Evolutionary conservation across 2,113 vertebrate genomes (phyloP), one percentile per base, ranked within the genome.

Genomic region (Stegostoma tigrinum): DNA sequence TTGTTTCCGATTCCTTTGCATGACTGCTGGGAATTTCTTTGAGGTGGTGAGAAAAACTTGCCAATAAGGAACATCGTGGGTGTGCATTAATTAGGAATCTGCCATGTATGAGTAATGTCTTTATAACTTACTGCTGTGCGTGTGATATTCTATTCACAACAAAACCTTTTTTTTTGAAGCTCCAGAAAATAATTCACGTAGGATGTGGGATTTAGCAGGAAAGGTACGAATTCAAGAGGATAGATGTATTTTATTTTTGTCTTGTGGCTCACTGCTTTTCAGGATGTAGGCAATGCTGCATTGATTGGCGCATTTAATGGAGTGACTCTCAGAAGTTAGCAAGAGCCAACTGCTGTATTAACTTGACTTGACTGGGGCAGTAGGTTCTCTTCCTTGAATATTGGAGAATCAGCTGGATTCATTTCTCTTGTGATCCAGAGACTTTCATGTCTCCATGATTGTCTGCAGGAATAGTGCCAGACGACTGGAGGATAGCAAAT

Each of bases 151-250:
- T 93, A 66, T 93, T 93, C 61, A 38, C 89, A 93, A 64, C 61
- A 66, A 64, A 93, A 67, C 34, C 61, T 66, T 67, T 64, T 38
- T 55, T 93, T 48, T 61, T 93, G 61, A 93, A 61, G 30, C 89
- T 38, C 34, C 30, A 34, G 89, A 93, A 93, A 93, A 66, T 66
- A 66, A 93, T 66, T 93, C n/a, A 93, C 55, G 89, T 93, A 93
- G 89, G 89, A 93, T 93, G 89, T 93, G 89, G 89, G 89, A 93
- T 67, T 93, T 66, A 93, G n/a, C 89, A 66, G 89, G 89, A 93
- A n/a, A 93, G n/a, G 89, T 93, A 45, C 66, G 89, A 93, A 67
- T 93, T 67, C 55, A n/a, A 61, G 89, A 93, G 34, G 61, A 10
- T 66, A 21, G 61, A 38, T 42, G 89, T 67, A 38, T 93, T 66